Base-by-base conservation (phyloP, 2,797 vertebrate genomes). In the Denticeps clupeoides region DNA sequence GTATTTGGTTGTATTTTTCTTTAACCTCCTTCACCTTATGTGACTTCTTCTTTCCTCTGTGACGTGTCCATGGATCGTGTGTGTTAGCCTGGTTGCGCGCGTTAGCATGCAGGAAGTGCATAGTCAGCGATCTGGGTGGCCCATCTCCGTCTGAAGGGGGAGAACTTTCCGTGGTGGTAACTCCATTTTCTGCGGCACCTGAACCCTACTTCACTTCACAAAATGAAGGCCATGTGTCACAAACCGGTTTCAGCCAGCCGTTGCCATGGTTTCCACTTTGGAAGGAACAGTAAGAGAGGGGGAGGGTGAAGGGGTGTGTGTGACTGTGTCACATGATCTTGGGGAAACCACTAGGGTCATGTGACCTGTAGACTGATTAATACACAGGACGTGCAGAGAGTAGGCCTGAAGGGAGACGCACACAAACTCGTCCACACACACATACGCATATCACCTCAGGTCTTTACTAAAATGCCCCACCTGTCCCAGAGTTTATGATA, bases 361-460 rank as follows among this genome's bases (percentile, higher is more conserved):
- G 48, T 92, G 89, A 84, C 71, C 69, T 77, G 81, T 79, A 81
- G 73, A 75, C 78, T 82, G 73, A 82, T 84, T 82, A 81, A 80
- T 83, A 81, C 83, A 86, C 81, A 86, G 87, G 85, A 88, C 85
- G 80, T 83, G 77, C n/a, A n/a, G n/a, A n/a, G n/a, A n/a, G n/a
- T n/a, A n/a, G n/a, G n/a, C n/a, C n/a, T n/a, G n/a, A 56, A 41
- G 52, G 47, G 53, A 54, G 51, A 32, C 52, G 58, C 49, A 53
- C 58, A 54, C 57, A 44, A 45, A 53, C 53, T 13, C 22, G 41
- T 40, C 3, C 40, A 45, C 47, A 37, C 41, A 47, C 49, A 61
- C 53, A 57, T 29, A 54, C 28, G 47, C 19, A 11, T n/a, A n/a
- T n/a, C n/a, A n/a, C n/a, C n/a, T n/a, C n/a, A n/a, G n/a, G n/a